phyloP scores from a whole-genome alignment of 2,113 vertebrate genomes.

The Barnardius zonarius region DNA sequence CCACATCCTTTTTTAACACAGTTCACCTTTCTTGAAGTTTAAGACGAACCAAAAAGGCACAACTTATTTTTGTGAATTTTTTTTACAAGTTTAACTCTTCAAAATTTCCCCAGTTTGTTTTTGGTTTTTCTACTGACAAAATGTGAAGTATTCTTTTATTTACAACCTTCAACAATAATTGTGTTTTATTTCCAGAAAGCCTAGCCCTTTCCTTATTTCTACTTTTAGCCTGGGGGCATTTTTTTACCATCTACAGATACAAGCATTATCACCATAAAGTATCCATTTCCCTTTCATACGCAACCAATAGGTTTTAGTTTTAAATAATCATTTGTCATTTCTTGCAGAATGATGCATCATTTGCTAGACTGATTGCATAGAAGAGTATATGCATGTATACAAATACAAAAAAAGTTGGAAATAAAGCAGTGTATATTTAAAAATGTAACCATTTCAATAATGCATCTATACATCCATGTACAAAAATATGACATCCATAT shows the following conservation, averaged over 20 bases:
- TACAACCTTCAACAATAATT: not conserved
- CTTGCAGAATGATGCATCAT: not conserved
- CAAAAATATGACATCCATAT: not conserved
- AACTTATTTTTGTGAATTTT: not conserved
- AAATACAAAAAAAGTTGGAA: not conserved
- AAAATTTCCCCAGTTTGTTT: not conserved
- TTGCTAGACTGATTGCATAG: not conserved
- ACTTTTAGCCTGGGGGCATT: not conserved
- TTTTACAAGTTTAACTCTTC: not conserved
- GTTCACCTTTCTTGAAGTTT: not conserved
- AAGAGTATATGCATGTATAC: not conserved
- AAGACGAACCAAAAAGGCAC: not conserved
- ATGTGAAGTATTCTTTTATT: not conserved
- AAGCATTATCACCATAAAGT: not conserved
- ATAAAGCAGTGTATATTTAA: not conserved
- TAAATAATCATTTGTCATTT: not conserved
- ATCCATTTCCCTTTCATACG: not conserved
- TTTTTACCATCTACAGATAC: not conserved
- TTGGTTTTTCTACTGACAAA: not conserved
- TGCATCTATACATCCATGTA: not conserved
- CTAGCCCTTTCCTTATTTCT: not conserved
- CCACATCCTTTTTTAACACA: constrained; percentile 17
- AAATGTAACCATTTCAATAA: not conserved
- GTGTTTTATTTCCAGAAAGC: not conserved
- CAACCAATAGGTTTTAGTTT: not conserved